Percentiles rank a stretch among this genome's conserved stretches.
Evolutionary conservation across 2,888 invertebrate genomes (phyloP).

Genomic region (Helleia helle): DNA sequence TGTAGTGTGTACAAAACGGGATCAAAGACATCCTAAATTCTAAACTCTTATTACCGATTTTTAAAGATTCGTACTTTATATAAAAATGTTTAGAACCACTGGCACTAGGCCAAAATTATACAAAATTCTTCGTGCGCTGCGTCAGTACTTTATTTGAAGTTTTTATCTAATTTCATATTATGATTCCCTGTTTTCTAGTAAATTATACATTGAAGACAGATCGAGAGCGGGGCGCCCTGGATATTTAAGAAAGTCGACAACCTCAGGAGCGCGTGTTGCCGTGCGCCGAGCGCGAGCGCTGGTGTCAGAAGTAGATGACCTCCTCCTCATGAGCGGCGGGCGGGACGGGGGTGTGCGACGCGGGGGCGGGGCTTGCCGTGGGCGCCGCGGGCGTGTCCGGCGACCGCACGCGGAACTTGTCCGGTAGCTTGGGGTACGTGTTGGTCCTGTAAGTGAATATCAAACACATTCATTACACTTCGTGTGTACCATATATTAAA

Average conservation of each 20-base stretch:
- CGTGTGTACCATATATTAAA: too few relatives aligned
- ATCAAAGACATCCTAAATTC: too few relatives aligned
- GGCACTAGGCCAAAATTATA: too few relatives aligned
- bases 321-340: constrained; percentile 58
- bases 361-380: constrained; percentile 77
- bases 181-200: too few relatives aligned
- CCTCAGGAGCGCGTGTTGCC: constrained; percentile 55
- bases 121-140: too few relatives aligned
- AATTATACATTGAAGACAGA: neutral
- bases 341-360: constrained; percentile 20
- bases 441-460: constrained; percentile 69
- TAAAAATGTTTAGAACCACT: too few relatives aligned
- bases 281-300: constrained; percentile 35
- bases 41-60: too few relatives aligned
- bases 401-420: constrained; percentile 77
- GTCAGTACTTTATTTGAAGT: too few relatives aligned
- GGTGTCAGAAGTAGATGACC: constrained; percentile 78
- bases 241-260: constrained; percentile 52
- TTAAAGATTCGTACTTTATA: too few relatives aligned
- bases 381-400: constrained; percentile 45
- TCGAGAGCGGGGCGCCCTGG: neutral
- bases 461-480: too few relatives aligned
- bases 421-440: constrained; percentile 82
- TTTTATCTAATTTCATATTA: too few relatives aligned
- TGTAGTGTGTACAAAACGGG: too few relatives aligned